phyloP scores from a whole-genome alignment of 2,888 invertebrate species.

The Crioceris asparagi region DNA sequence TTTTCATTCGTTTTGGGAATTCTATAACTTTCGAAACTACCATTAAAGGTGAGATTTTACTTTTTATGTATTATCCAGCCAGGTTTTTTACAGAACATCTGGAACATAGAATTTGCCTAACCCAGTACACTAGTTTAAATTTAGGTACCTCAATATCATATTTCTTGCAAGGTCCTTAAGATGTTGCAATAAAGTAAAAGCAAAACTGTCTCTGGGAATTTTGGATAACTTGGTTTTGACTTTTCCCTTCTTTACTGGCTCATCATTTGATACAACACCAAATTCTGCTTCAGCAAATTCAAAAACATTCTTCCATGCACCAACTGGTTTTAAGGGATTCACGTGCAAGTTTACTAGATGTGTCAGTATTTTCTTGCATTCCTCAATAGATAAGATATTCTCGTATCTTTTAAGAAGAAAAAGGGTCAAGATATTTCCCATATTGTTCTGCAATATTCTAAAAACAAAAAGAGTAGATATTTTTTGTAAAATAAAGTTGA shows the following conservation, averaged over 20 bases:
- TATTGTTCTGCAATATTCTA: slow-evolving; percentile 25
- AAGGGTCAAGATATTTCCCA: slow-evolving; percentile 33
- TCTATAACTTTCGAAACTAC: no score
- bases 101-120: no score
- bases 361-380: slow-evolving; percentile 23
- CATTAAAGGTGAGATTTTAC: no score
- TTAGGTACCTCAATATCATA: neutral
- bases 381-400: slow-evolving; percentile 19
- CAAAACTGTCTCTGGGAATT: slow-evolving; percentile 2
- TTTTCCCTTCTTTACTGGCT: slow-evolving; percentile 4
- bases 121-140: neutral
- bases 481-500: no score
- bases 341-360: slow-evolving; percentile 23
- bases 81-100: no score
- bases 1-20: no score
- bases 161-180: neutral
- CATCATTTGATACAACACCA: neutral
- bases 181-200: neutral
- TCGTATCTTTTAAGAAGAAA: slow-evolving; percentile 28
- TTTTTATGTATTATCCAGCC: no score
- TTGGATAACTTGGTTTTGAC: neutral
- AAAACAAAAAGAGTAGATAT: no score
- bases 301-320: slow-evolving; percentile 26
- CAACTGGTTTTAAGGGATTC: slow-evolving; percentile 28
- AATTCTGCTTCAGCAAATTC: slow-evolving; percentile 21